phyloP scores from a whole-genome alignment of 2,113 vertebrate genomes.

The Pedetes capensis region DNA sequence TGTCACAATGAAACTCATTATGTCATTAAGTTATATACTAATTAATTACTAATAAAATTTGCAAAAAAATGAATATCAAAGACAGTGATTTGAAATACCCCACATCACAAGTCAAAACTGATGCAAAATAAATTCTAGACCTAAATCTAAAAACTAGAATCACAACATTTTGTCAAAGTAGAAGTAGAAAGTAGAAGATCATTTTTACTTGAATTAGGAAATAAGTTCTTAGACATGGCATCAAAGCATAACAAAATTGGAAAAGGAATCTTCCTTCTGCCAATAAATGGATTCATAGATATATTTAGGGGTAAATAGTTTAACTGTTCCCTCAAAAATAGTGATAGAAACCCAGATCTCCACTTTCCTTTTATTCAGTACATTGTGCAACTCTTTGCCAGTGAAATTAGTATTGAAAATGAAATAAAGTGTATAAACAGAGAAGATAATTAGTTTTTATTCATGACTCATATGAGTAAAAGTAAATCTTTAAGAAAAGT shows the following conservation, averaged over 20 bases:
- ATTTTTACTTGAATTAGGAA: not conserved
- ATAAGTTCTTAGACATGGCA: not conserved
- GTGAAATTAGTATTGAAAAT: not conserved
- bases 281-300: not conserved
- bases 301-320: not conserved
- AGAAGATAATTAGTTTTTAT: no score
- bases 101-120: no score
- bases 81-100: no score
- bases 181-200: not conserved
- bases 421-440: no score
- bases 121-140: not conserved
- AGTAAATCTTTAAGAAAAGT: not conserved
- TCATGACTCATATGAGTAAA: no score
- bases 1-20: no score
- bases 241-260: not conserved
- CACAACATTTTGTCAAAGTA: not conserved
- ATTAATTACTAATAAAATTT: no score
- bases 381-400: not conserved
- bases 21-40: no score
- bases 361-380: no score
- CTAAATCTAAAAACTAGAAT: not conserved
- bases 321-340: not conserved
- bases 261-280: not conserved
- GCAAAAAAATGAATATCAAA: no score
- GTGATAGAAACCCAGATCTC: not conserved